Evolutionary conservation across 2,888 invertebrate species (phyloP).

Genomic region (Bellardia pandia): DNA sequence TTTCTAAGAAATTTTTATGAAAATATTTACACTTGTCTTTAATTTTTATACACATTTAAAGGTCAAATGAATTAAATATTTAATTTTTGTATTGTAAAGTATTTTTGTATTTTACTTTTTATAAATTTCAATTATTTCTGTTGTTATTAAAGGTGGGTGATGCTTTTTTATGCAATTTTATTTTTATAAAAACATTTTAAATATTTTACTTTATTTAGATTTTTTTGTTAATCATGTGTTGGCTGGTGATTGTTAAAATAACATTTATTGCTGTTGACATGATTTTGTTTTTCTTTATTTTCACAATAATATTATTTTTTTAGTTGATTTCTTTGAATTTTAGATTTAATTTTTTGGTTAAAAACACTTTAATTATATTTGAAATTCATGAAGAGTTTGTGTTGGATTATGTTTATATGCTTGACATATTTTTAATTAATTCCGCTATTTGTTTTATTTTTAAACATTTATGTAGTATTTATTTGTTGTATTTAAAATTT

Average conservation of each 20-base stretch:
- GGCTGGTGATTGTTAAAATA: constrained; percentile 29
- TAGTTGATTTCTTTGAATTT: constrained; percentile 1
- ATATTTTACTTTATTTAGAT: constrained; percentile 1
- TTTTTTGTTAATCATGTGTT: not conserved
- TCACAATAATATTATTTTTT: constrained; percentile 2
- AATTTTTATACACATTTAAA: constrained; percentile 2
- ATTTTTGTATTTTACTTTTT: constrained; percentile 3
- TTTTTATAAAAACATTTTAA: constrained; percentile 22
- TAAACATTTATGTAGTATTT: not conserved
- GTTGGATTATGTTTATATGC: not conserved
- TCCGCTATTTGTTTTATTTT: not conserved
- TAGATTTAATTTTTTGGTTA: not conserved
- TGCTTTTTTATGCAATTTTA: constrained; percentile 14
- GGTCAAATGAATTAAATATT: constrained; percentile 36
- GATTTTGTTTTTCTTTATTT: constrained; percentile 10
- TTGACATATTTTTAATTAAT: constrained; percentile 6
- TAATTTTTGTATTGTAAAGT: not conserved
- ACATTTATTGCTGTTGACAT: constrained; percentile 48
- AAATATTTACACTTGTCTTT: constrained; percentile 7
- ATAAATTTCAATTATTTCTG: constrained; percentile 1
- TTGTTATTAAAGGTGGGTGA: constrained; percentile 51
- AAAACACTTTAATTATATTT: not conserved
- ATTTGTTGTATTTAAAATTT: not conserved
- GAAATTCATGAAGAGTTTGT: not conserved
- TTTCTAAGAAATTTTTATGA: constrained; percentile 8